Base-by-base conservation (phyloP, 1,140 invertebrate genomes). In the Mylabris phalerata region DNA sequence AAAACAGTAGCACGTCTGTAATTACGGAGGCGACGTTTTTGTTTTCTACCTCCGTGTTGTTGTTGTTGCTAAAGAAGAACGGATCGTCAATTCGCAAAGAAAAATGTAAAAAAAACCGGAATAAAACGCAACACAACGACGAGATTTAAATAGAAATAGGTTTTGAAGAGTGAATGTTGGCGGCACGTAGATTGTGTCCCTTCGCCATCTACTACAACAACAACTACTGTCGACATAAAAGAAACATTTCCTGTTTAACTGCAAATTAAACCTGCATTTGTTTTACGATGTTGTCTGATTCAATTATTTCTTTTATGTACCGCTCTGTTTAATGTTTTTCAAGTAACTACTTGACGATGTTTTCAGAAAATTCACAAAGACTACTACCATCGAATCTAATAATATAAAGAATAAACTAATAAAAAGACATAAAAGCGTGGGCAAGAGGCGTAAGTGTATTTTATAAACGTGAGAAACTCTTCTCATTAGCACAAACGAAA, bases 191-290 rank as follows among this genome's bases (percentile, higher is more conserved):
- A 32, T 7, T 32, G 32, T 32, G 32, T 3, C 32, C 32, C 32
- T 32, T 32, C 32, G 32, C 1, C 43, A 45, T 55, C 51, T 43
- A 42, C 41, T 32, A 46, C 46, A 26, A 55, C 19, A 19, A 19
- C 19, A 19, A 19, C 45, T 55, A 48, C 52, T 54, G 45, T 5
- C 32, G 52, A 46, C 49, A 51, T 58, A 54, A 59, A 59, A 55
- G 57, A 59, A 59, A 55, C 57, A 52, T 59, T 55, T 59, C 51
- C 57, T 52, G 50, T 61, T 61, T 61, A 61, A 61, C 54, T 61
- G 54, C 54, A 61, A 61, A 61, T 61, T 61, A 61, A 61, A 61
- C 59, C 48, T 52, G 50, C 52, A 61, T 61, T 61, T 61, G 59
- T 61, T 61, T 61, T 61, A 61, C 54, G 49, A 57, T 61, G 55